phyloP scores from a whole-genome alignment of 2,113 vertebrate genomes.

The Fulmarus glacialis region DNA sequence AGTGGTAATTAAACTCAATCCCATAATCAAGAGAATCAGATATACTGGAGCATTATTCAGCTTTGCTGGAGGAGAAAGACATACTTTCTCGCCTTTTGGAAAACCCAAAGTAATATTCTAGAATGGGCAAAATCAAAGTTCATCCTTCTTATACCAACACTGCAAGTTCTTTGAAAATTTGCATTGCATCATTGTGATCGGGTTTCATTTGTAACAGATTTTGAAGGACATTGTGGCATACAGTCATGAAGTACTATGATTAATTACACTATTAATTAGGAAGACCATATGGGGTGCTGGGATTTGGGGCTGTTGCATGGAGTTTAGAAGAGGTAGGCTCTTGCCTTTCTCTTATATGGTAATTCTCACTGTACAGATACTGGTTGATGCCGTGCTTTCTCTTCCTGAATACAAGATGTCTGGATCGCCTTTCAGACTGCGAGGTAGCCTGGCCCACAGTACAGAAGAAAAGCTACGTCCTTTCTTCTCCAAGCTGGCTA shows the following conservation, averaged over 20 bases:
- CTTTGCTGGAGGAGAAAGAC: background rate
- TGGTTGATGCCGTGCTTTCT: too few relatives aligned
- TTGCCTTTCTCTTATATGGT: too few relatives aligned
- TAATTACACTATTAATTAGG: too few relatives aligned
- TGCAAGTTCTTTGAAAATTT: background rate
- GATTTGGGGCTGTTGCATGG: too few relatives aligned
- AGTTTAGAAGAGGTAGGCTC: too few relatives aligned
- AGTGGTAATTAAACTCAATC: background rate
- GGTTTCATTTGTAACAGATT: background rate
- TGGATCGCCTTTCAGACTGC: too few relatives aligned
- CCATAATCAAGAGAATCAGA: background rate
- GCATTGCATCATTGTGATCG: background rate
- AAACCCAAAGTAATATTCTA: background rate
- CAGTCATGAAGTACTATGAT: background rate
- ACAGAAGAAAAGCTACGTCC: too few relatives aligned
- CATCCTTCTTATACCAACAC: background rate
- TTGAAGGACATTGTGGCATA: background rate
- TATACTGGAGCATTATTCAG: background rate
- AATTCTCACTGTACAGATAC: too few relatives aligned
- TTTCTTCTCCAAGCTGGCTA: too few relatives aligned
- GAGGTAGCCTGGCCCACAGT: too few relatives aligned
- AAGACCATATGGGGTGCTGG: too few relatives aligned
- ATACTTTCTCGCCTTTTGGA: background rate
- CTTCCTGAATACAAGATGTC: too few relatives aligned
- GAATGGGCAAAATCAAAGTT: background rate